A percentile compares a stretch with the other conserved stretches of the same genome.
Conservation (phyloP, 2,888 invertebrate genomes). For the Drosophila gaucha region DNA sequence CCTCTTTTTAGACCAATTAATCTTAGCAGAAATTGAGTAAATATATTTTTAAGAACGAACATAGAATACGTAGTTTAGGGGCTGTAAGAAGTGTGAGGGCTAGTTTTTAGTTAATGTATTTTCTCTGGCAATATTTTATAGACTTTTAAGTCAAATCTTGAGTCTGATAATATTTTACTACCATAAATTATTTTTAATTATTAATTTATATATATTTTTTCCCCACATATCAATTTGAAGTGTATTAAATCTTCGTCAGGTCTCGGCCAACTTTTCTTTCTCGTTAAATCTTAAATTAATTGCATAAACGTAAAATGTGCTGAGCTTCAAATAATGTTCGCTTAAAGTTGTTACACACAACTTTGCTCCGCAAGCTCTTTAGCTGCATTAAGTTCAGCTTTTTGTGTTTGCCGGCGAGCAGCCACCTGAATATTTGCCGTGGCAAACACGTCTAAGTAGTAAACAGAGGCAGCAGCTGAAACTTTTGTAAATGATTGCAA, state of each 20-base stretch:
- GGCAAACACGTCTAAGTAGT: slow-evolving; percentile 39
- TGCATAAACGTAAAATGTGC: not conserved
- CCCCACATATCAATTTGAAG: too few relatives aligned
- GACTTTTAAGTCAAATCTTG: too few relatives aligned
- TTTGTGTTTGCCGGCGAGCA: slow-evolving; percentile 19
- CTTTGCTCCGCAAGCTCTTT: slow-evolving; percentile 4
- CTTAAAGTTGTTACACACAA: slow-evolving; percentile 3
- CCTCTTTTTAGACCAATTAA: too few relatives aligned
- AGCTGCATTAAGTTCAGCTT: slow-evolving; percentile 3
- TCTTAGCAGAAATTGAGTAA: too few relatives aligned
- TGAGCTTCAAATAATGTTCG: not conserved
- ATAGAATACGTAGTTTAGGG: too few relatives aligned
- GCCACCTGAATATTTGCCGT: slow-evolving; percentile 20
- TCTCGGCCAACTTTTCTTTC: too few relatives aligned
- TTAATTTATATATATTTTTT: not conserved
- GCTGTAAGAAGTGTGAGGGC: too few relatives aligned
- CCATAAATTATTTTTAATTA: not conserved
- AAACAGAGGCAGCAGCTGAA: slow-evolving; percentile 31
- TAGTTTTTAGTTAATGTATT: too few relatives aligned
- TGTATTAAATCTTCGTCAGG: not conserved
- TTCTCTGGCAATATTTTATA: too few relatives aligned
- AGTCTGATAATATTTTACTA: not conserved
- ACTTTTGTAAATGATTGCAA: slow-evolving; percentile 63
- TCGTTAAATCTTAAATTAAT: slow-evolving; percentile 13
- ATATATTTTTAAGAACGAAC: too few relatives aligned